Conservation (phyloP, 1,140 invertebrate species). For the Pseudomyrmex dendroicus region DNA sequence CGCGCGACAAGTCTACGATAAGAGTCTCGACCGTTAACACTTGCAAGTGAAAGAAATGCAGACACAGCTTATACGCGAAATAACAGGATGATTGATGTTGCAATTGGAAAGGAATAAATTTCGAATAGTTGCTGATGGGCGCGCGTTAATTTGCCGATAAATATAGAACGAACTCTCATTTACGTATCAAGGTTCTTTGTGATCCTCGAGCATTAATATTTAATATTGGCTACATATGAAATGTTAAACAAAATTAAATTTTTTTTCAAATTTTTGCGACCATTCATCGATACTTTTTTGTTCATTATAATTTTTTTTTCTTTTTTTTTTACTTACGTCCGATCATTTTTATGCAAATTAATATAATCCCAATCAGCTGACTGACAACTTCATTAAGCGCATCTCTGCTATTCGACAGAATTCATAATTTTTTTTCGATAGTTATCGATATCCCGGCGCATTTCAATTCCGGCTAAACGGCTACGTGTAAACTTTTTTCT, state of each 20-base stretch:
- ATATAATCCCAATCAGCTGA: conserved; percentile 19
- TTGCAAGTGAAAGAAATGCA: conserved; percentile 20
- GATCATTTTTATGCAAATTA: background rate
- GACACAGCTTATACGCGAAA: conserved; percentile 16
- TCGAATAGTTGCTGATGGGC: background rate
- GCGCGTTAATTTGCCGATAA: conserved; percentile 36
- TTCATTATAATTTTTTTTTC: background rate
- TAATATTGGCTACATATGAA: too few species aligned
- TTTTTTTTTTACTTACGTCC: background rate
- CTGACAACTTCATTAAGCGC: background rate
- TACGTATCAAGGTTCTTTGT: background rate
- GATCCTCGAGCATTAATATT: too few species aligned
- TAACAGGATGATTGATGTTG: conserved; percentile 55
- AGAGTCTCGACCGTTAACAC: conserved; percentile 4
- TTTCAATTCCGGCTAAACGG: conserved; percentile 15
- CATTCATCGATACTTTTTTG: background rate
- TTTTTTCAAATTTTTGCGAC: too few species aligned
- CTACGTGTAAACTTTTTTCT: conserved; percentile 12
- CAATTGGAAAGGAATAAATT: conserved; percentile 47
- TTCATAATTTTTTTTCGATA: conserved; percentile 32
- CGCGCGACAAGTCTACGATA: too few species aligned
- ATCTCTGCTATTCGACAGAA: background rate
- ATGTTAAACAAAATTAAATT: too few species aligned
- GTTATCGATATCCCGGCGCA: conserved; percentile 4
- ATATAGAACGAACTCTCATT: conserved; percentile 6